These are phyloP conservation scores for Synergus japonicus DNA, from an alignment of 2,888 invertebrate genomes.

Conservation along the genomic window DNA sequence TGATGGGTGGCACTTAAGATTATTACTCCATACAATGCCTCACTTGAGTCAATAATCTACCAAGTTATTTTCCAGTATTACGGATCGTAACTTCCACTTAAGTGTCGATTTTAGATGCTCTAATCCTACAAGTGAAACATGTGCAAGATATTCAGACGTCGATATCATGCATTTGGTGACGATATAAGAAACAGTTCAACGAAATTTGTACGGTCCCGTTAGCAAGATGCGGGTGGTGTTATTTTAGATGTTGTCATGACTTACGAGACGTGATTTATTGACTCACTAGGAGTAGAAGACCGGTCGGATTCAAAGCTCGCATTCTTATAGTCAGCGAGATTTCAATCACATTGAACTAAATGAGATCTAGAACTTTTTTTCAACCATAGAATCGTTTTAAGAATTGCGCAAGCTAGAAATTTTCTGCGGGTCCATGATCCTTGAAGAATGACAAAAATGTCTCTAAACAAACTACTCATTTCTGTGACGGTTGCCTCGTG, in stretches of 20 bases:
- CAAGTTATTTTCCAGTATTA: not conserved
- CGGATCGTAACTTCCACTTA: not conserved
- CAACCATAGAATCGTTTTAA: not conserved
- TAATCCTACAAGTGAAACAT: constrained; percentile 15
- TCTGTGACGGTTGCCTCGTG: constrained; percentile 48
- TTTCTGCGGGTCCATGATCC: constrained; percentile 11
- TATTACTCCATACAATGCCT: constrained; percentile 2
- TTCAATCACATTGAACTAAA: not conserved
- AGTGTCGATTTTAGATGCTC: constrained; percentile 33
- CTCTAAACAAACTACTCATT: constrained; percentile 3
- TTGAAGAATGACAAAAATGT: constrained; percentile 8
- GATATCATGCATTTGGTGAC: not conserved
- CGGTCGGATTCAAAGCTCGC: constrained; percentile 1
- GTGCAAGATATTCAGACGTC: not conserved
- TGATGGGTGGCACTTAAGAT: constrained; percentile 59
- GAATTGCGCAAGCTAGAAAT: constrained; percentile 7
- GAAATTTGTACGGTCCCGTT: not conserved
- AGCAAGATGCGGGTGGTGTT: not conserved
- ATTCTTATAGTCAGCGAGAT: not conserved
- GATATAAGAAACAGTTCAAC: not conserved
- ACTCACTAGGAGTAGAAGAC: constrained; percentile 4
- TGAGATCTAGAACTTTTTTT: constrained; percentile 1
- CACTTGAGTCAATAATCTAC: not conserved
- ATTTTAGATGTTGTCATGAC: not conserved
- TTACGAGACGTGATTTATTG: constrained; percentile 16